These are phyloP conservation scores for Stenurella melanura DNA, from an alignment of 2,888 invertebrate species.

Conservation along the genomic window DNA sequence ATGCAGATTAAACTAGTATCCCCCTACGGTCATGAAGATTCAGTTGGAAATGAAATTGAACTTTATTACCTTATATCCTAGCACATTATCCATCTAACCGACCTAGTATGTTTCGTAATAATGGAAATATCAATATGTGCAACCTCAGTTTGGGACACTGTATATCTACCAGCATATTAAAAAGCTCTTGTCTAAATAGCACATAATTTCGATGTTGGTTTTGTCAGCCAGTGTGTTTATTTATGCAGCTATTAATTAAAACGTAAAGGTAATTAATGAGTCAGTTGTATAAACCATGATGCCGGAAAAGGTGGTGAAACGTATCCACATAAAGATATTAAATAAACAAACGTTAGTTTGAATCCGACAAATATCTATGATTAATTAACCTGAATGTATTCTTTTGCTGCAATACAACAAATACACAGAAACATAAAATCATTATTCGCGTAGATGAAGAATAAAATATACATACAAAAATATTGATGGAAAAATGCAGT, in stretches of 20 bases:
- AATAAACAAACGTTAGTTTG: slow-evolving; percentile 26
- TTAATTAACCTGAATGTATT: slow-evolving; percentile 3
- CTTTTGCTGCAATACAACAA: not conserved
- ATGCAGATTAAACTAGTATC: no score
- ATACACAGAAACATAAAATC: no score
- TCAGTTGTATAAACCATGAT: slow-evolving; percentile 40
- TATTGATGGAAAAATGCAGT: no score
- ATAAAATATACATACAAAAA: no score
- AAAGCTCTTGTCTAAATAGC: slow-evolving; percentile 18
- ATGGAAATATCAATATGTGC: no score
- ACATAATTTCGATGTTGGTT: slow-evolving; percentile 22
- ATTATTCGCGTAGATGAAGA: no score
- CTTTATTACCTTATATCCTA: no score
- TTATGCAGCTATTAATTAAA: slow-evolving; percentile 38
- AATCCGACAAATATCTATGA: slow-evolving; percentile 17
- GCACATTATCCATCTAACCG: no score
- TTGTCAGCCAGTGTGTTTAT: slow-evolving; percentile 34
- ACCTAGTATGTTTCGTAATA: no score
- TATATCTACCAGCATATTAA: not conserved
- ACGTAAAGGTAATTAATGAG: slow-evolving; percentile 44
- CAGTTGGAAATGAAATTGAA: no score
- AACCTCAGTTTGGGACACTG: no score
- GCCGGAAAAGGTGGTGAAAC: slow-evolving; percentile 39
- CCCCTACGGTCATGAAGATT: no score
- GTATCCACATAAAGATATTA: slow-evolving; percentile 36